These are phyloP conservation scores for Antrozous pallidus DNA, from an alignment of 2,797 vertebrate species.

Conservation along the genomic window DNA sequence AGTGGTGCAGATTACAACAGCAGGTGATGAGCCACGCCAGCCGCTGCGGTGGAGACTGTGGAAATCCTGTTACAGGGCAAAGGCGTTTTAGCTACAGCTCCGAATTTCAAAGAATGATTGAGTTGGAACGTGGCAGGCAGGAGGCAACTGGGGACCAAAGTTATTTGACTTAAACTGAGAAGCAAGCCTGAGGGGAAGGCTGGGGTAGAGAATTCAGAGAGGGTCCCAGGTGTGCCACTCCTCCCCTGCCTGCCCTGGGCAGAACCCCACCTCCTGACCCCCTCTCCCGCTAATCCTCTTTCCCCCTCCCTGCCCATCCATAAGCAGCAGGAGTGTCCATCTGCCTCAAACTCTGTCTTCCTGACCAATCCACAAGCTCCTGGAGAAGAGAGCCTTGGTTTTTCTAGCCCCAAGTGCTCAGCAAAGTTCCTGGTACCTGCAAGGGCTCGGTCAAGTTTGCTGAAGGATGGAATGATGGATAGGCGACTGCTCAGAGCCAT, in stretches of 20 bases:
- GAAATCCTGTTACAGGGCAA: conserved; percentile 75
- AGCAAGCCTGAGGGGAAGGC: background rate
- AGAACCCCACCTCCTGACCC: background rate
- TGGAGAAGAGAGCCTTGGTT: background rate
- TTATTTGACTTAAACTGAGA: conserved; percentile 48
- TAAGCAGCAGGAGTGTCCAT: conserved; percentile 30
- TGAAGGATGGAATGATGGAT: background rate
- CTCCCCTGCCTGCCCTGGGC: background rate
- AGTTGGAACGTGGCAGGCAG: conserved; percentile 65
- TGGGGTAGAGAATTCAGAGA: background rate
- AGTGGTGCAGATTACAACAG: conserved; percentile 77
- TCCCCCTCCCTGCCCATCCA: background rate
- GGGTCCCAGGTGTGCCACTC: background rate
- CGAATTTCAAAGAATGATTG: conserved; percentile 57
- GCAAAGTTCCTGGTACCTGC: background rate
- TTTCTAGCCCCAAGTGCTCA: background rate
- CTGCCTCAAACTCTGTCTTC: background rate
- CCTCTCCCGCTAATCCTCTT: too few species aligned
- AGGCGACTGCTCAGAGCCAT: background rate
- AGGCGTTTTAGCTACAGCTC: conserved; percentile 72
- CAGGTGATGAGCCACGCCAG: conserved; percentile 74
- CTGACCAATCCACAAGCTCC: conserved; percentile 4
- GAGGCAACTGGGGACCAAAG: conserved; percentile 49
- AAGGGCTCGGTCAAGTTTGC: background rate
- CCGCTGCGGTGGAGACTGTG: conserved; percentile 63